Percentiles rank a stretch among this genome's conserved stretches.
Evolutionary conservation across 2,888 invertebrate genomes (phyloP).

Genomic region (Heliconius ethilla): DNA sequence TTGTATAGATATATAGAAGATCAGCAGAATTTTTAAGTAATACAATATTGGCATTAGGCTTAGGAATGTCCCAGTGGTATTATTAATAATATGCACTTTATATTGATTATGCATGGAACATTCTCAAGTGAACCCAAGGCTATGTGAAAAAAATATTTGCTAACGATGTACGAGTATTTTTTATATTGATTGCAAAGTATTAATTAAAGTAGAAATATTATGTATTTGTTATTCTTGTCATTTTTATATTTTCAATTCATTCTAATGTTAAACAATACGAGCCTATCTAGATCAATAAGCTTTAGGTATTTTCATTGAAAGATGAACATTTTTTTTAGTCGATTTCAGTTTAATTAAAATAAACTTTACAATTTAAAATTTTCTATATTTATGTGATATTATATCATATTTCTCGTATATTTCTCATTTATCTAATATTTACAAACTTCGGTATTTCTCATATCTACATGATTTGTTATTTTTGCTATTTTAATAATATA

Average conservation of each 20-base stretch:
- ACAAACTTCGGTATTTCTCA: no score
- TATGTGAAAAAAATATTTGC: neutral
- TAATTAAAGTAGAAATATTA: no score
- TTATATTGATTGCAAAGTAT: neutral
- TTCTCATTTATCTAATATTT: neutral
- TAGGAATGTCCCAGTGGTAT: neutral
- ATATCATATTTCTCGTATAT: neutral
- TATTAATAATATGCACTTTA: neutral
- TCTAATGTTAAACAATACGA: neutral
- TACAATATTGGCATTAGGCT: neutral
- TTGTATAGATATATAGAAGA: no score
- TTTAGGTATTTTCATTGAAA: neutral
- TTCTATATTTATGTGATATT: no score
- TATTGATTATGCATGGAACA: conserved; percentile 21
- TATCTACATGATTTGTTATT: neutral
- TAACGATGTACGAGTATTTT: neutral
- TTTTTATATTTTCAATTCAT: neutral
- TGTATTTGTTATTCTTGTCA: neutral
- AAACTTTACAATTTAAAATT: no score
- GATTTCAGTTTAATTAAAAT: neutral
- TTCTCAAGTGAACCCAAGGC: conserved; percentile 15
- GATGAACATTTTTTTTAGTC: neutral
- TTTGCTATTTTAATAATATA: no score
- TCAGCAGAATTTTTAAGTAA: neutral
- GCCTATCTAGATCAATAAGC: neutral